Evolutionary conservation across 2,113 vertebrate genomes (phyloP), one percentile per base, ranked within the genome.

Genomic region (Limanda limanda): DNA sequence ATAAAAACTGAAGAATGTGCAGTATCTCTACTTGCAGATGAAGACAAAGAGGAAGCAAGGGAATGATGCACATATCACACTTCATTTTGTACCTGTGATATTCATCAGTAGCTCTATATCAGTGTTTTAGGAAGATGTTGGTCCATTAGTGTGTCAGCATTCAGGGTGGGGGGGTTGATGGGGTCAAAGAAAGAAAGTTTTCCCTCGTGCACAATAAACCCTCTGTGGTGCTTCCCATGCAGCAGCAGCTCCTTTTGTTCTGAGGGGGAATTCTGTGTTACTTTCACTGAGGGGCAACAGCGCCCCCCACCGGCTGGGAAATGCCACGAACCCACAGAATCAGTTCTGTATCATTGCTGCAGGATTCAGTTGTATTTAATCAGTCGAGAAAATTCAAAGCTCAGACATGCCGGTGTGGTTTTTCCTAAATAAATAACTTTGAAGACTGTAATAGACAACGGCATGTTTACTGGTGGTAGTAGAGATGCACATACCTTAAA

Each of bases 241-340:
- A 78, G 81, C 76, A 89, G 86, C 86, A 76, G 76, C 79, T 74
- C 68, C 87, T 91, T 90, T 93, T 89, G 90, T 92, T 90, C 77
- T 35, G 3, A 17, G 42, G 69, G 79, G 79, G 75, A 72, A 63
- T 77, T 58, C 54, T 54, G 62, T 71, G 73, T 66, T 12, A 73
- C 27, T 57, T 12, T 47, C 60, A 61, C 17, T 72, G 24, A 56
- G 21, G 54, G 20, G 15, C 81, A 78, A 74, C 79, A 89, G 85
- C 79, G 87, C 85, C 88, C 84, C 52, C 91, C 51, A 60, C 60
- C 61, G 61, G 42, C 5, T n/a, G 13, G 8, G 17, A 13, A 12
- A 23, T 56, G 5, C 21, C 3, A 14, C n/a, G 54, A 54, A 5
- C 51, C 18, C 20, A n/a, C 8, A 54, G 18, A n/a, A 8, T n/a